Evolutionary conservation across 2,888 invertebrate species (phyloP), one percentile per base, ranked within the genome.

Genomic region (Hypomecis punctinalis): DNA sequence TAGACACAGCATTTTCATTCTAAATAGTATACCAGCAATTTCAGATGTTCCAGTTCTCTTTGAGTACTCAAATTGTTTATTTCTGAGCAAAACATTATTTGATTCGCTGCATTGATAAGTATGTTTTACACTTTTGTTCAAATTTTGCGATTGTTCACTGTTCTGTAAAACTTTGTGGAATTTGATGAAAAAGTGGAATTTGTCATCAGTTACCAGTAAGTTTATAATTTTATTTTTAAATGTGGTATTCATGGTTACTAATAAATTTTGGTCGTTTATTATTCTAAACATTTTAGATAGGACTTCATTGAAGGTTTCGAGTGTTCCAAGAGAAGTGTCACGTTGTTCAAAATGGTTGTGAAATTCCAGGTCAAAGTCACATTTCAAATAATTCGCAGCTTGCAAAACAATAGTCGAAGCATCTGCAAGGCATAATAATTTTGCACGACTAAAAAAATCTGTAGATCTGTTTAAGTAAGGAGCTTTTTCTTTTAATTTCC

Each of bases 1-100:
- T 57, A 81, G 70, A 54, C 76, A 73, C 42, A 80, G 62, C 4
- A 80, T 54, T 60, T 81, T 81, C 0, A 77, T 80, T 66, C 69
- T 70, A 37, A 69, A 74, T 10, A 72, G 66, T n/a, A 68, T 65
- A 10, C 74, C 74, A 42, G 58, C 48, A 9, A 70, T 67, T 6
- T 69, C 71, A 4, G 73, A 66, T 0, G 73, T 71, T 11, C 73
- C 73, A 0, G 51, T 55, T 61, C 69, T 62, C 59, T 73, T 73
- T 9, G 43, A 35, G 46, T 68, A 69, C 5, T 60, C 53, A 4
- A 53, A 52, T 39, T 40, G 10, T 0, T 48, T 7, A 36, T 48
- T 48, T n/a, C 36, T 48, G 5, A n/a, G 7, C 10, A 48, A 23
- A 36, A 36, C 35, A 11, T 35, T 33, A 47, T 47, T 9, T 33